phyloP scores from a whole-genome alignment of 1,140 invertebrate species.

The Drosophila carrolli region DNA sequence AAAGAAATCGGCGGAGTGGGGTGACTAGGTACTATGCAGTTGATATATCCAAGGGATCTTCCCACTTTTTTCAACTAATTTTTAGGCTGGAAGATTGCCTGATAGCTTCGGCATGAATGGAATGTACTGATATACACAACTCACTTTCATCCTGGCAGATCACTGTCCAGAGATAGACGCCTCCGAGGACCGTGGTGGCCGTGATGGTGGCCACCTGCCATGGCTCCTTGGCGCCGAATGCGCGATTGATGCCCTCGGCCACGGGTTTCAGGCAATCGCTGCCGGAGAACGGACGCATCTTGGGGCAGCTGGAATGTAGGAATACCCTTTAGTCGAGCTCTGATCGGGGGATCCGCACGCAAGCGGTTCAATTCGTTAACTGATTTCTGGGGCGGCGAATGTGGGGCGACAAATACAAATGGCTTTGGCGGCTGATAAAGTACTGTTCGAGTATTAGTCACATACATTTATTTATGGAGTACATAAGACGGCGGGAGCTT shows the following conservation, averaged over 20 bases:
- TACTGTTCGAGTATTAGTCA: conserved; percentile 18
- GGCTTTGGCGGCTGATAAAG: conserved; percentile 61
- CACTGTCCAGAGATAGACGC: conserved; percentile 90
- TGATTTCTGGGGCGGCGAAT: conserved; percentile 34
- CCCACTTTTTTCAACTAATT: too few relatives aligned
- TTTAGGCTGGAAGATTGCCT: too few relatives aligned
- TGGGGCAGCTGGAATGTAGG: conserved; percentile 41
- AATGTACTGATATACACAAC: conserved; percentile 50
- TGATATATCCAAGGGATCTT: background rate
- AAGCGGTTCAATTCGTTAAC: conserved; percentile 46
- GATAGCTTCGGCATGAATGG: too few relatives aligned
- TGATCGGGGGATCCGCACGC: conserved; percentile 27
- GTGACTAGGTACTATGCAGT: conserved; percentile 5
- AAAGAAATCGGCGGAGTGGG: conserved; percentile 9
- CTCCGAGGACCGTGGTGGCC: conserved; percentile 88
- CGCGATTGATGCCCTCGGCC: conserved; percentile 85
- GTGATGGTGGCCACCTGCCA: conserved; percentile 91
- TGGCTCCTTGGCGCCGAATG: conserved; percentile 89
- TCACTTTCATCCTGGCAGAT: conserved; percentile 90
- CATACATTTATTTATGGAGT: conserved; percentile 12
- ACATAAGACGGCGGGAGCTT: conserved; percentile 3
- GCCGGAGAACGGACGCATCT: conserved; percentile 65
- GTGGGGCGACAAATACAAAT: conserved; percentile 55
- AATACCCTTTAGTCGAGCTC: conserved; percentile 11
- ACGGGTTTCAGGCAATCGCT: conserved; percentile 67